Evolutionary conservation across 2,888 invertebrate species (phyloP), one percentile per base, ranked within the genome.

Genomic region (Ornithoptera alexandrae): DNA sequence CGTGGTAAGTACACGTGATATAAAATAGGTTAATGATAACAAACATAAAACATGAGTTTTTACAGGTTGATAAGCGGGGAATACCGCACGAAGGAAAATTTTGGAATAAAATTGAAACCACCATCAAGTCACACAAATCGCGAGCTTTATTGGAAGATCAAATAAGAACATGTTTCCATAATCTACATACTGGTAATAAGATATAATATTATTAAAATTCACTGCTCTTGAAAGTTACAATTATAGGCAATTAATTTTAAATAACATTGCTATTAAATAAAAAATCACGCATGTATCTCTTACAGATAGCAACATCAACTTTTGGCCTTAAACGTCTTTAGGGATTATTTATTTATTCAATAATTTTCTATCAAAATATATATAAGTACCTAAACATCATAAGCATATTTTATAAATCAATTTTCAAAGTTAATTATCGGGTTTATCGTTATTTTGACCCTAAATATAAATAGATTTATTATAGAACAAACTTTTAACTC

Each of bases 71-170:
- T 72, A 75, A 84, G 2, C 81, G 85, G 69, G 93, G 93, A 17
- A 90, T 92, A 62, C 93, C 93, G 15, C 87, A 89, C 1, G 93
- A 93, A 72, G 79, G 85, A 1, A 87, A 90, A 65, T 76, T 93
- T 30, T 90, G 91, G 89, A 86, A 84, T 66, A 86, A 85, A 72
- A 78, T 93, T 7, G 92, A 91, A 75, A 74, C 83, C 0, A 79
- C 87, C 0, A 84, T 92, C 65, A 85, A 88, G 22, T 92, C 93
- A 20, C 90, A 93, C 71, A 92, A 92, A 70, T 90, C 90, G 0
- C 82, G 87, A 7, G 72, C 83, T 1, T 81, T 86, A 1, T 71
- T 93, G 15, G 83, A 80, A 50, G 90, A 91, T 71, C 91, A 92
- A 74, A 83, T 90, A 46, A 81, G 86, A 65, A 86, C 88, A 2